Evolutionary conservation across 2,113 vertebrate genomes (phyloP), one percentile per base, ranked within the genome.

Genomic region (Catagonus wagneri): DNA sequence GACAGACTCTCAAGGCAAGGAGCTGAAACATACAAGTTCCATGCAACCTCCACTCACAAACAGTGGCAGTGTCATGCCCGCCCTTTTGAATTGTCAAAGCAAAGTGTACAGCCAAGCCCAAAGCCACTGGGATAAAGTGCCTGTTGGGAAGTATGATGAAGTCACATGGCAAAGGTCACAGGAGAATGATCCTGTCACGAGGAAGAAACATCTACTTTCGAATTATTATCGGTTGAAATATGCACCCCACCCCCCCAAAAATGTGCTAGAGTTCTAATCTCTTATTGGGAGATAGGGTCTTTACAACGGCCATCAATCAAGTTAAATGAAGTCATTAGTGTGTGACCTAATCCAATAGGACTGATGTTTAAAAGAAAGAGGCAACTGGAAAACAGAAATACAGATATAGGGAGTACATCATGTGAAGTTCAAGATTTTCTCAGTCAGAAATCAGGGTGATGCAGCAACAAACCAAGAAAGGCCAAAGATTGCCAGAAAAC

Each of bases 1-100:
- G 10, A 2, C 2, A n/a, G 34, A 50, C 15, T 27, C 36, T 44
- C 39, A 1, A 72, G 7, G 2, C 32, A 1, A 13, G 52, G 27
- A 79, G 7, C 52, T 58, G 39, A 79, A 56, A 75, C 15, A 32
- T 7, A 25, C 25, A 15, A 7, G 23, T 8, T 56, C 6, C 7
- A 1, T 27, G 3, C 20, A 36, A 27, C 3, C 25, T 32, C 23
- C 19, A 32, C 11, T 36, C 22, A 32, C 23, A 85, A 34, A 2
- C 50, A 4, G 5, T 29, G 60, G 27, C 6, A 56, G 11, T 2
- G 1, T 23, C 61, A 71, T 29, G 27, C 56, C 7, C 60, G 16
- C 27, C 2, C 11, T 16, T 29, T 20, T 17, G 23, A 34, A n/a
- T 2, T 23, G 16, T 66, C 36, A 78, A 19, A 71, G 17, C 3